A percentile compares a stretch with the other conserved stretches of the same genome.
Conservation (phyloP, 2,888 invertebrate species). For the Cremastinae sp. region DNA sequence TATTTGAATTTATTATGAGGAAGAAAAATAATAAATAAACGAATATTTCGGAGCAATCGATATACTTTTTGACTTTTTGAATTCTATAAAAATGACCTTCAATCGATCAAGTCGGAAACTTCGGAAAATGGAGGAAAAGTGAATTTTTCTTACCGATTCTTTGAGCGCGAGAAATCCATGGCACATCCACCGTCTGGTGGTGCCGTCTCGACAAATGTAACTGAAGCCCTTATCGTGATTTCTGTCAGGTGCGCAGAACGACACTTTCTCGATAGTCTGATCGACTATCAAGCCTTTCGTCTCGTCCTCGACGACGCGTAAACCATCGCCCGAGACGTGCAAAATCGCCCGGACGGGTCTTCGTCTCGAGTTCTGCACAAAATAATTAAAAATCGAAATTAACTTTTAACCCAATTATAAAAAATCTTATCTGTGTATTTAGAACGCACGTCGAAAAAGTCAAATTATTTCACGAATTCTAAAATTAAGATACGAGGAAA, state of each 20-base stretch:
- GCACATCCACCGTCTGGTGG: constrained; percentile 99
- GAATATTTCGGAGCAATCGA: background rate
- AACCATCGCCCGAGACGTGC: constrained; percentile 96
- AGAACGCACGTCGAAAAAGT: no score
- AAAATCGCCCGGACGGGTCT: constrained; percentile 94
- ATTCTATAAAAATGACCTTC: background rate
- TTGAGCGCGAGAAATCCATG: constrained; percentile 98
- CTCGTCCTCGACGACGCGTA: constrained; percentile 98
- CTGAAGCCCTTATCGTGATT: constrained; percentile 99
- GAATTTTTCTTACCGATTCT: constrained; percentile 86
- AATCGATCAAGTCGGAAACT: constrained; percentile 18
- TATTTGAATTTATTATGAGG: background rate
- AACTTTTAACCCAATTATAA: no score
- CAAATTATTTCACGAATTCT: no score
- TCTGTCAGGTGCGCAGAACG: constrained; percentile 99
- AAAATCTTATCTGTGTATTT: no score
- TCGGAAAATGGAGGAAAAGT: background rate
- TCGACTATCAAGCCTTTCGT: constrained; percentile 99
- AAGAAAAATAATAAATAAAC: background rate
- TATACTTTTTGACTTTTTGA: background rate
- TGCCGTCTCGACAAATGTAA: constrained; percentile 99
- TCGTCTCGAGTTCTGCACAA: constrained; percentile 89
- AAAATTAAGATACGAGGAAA: no score
- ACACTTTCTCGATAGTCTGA: constrained; percentile 99
- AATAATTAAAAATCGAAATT: constrained; percentile 5